phyloP scores from a whole-genome alignment of 1,140 invertebrate genomes.

The Lepidurus apus region DNA sequence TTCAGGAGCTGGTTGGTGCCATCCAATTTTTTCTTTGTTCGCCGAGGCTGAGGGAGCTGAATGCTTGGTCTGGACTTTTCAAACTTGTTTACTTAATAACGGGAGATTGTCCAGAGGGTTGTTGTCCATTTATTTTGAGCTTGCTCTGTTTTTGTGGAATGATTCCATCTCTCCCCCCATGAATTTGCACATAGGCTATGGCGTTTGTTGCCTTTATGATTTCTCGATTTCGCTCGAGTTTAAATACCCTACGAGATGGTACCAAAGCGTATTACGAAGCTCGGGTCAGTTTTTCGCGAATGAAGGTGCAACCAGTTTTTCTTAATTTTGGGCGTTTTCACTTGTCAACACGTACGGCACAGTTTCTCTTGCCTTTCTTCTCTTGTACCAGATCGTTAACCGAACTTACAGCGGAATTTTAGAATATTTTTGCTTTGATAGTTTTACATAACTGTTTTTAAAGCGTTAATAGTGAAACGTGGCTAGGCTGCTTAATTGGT shows the following conservation, averaged over 20 bases:
- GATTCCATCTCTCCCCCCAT: constrained; percentile 33
- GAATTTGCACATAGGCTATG: constrained; percentile 41
- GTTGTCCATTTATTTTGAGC: not conserved
- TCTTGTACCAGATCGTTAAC: not conserved
- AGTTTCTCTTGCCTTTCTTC: not conserved
- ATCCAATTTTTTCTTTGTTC: not conserved
- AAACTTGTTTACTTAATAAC: too few relatives aligned
- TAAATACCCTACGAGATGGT: constrained; percentile 28
- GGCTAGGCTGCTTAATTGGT: too few relatives aligned
- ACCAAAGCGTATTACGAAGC: constrained; percentile 32
- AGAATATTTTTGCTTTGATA: not conserved
- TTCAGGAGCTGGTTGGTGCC: not conserved
- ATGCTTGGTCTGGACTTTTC: too few relatives aligned
- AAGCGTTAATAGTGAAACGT: too few relatives aligned
- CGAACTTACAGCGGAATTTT: not conserved
- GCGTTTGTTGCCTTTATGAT: constrained; percentile 46
- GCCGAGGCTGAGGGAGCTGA: not conserved
- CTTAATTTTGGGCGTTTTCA: not conserved
- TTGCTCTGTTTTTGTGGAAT: constrained; percentile 21
- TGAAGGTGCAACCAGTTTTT: constrained; percentile 22
- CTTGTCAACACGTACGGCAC: not conserved
- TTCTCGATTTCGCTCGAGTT: constrained; percentile 33
- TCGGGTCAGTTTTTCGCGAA: constrained; percentile 25
- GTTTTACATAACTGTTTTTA: too few relatives aligned
- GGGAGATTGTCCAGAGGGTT: not conserved